Evolutionary conservation across 2,888 invertebrate species (phyloP), one percentile per base, ranked within the genome.

Genomic region (Coelinius sp.): DNA sequence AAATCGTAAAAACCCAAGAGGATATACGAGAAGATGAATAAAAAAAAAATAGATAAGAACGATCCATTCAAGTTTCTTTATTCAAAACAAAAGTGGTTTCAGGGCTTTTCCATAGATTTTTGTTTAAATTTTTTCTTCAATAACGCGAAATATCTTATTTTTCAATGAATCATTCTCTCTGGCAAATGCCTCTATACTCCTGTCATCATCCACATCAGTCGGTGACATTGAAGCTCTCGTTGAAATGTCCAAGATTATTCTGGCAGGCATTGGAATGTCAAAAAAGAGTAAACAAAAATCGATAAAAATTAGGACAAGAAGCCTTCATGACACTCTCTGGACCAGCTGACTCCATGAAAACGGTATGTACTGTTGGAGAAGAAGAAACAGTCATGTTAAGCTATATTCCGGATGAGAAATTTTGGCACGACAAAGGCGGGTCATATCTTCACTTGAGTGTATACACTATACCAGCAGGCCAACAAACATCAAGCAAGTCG

Each of bases 371-470:
- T 20, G 12, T 22, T n/a, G 53, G n/a, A 12, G 27, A 22, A 25
- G 53, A 25, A 6, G 53, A 53, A 53, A 27, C n/a, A 53, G 53
- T 25, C 53, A 25, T 53, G 53, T 53, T 53, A 22, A 53, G 12
- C 22, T 20, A 35, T 14, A 59, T 59, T 69, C 27, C 14, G 62
- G 20, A 44, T 64, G 75, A 74, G 77, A 79, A 62, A 83, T 84
- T 83, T 83, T 84, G 83, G 83, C 84, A 83, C 84, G 82, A 84
- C 81, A 81, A 84, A 81, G 79, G 66, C 79, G 73, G 66, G 68
- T 77, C 80, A 80, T 83, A 81, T 84, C 80, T 84, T 79, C 79
- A 81, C 81, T 83, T 80, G 77, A 78, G 77, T 81, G 81, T 77
- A 68, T 80, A 79, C 82, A 76, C 38, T 74, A 77, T 73, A 76